A percentile compares a stretch with the other conserved stretches of the same genome.
These are phyloP conservation scores for Procavia capensis DNA, from an alignment of 2,113 vertebrate species.

Conservation along the genomic window DNA sequence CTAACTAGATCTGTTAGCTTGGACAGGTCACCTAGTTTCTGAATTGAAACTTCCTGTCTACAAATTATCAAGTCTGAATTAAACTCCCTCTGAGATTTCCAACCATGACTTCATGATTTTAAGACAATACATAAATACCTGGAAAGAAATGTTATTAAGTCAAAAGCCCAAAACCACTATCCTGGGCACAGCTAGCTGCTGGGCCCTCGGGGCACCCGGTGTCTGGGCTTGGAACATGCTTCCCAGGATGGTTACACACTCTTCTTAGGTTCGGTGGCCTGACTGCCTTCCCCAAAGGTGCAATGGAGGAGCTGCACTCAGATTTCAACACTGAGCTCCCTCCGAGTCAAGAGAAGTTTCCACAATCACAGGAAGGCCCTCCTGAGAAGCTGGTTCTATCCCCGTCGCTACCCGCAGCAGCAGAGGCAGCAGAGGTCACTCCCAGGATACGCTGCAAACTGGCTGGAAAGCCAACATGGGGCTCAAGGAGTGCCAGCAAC, in stretches of 20 bases:
- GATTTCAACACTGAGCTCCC: conserved; percentile 70
- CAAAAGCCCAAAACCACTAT: conserved; percentile 55
- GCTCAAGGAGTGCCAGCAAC: rapidly evolving
- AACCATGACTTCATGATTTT: neutral
- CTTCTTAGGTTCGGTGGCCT: neutral
- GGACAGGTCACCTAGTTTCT: neutral
- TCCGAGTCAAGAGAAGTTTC: conserved; percentile 89
- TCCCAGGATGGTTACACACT: conserved; percentile 49
- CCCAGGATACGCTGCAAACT: neutral
- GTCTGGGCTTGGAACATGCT: neutral
- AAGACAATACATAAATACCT: neutral
- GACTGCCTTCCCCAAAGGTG: neutral
- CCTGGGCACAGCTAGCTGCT: neutral
- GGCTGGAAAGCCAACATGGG: neutral
- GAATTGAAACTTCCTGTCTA: neutral
- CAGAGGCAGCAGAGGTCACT: neutral
- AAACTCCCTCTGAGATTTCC: neutral
- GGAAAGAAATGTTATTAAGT: neutral
- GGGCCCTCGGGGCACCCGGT: neutral
- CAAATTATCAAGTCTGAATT: neutral
- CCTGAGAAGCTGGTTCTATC: conserved; percentile 50
- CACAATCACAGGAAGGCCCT: conserved; percentile 84
- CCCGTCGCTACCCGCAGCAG: rapidly evolving
- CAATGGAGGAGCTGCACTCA: conserved; percentile 71
- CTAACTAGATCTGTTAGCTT: neutral